Percentiles rank a stretch among this genome's conserved stretches.
Conservation (phyloP, 2,888 invertebrate genomes). For the Ennomos erosarius region DNA sequence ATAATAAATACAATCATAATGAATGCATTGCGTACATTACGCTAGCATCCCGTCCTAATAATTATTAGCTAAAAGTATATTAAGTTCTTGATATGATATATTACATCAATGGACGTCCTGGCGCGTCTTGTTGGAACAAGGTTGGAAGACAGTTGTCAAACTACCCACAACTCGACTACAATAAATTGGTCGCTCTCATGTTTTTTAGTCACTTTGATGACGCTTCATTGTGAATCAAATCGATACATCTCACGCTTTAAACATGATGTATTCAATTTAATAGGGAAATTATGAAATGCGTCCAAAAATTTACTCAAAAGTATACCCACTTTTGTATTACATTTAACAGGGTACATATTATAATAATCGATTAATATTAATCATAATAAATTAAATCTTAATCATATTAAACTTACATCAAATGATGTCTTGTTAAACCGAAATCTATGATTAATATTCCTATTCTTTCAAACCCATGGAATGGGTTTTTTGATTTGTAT, state of each 20-base stretch:
- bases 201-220: constrained; percentile 32
- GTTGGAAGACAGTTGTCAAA: constrained; percentile 53
- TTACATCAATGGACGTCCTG: constrained; percentile 6
- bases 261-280: too few species aligned
- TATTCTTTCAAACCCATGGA: too few species aligned
- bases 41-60: constrained; percentile 3
- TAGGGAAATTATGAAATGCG: too few species aligned
- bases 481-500: too few species aligned
- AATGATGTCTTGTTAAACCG: too few species aligned
- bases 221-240: constrained; percentile 16
- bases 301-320: too few species aligned
- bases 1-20: not conserved
- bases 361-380: too few species aligned
- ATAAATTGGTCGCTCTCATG: constrained; percentile 55
- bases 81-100: constrained; percentile 15
- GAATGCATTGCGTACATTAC: not conserved
- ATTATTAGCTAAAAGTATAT: constrained; percentile 1
- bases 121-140: constrained; percentile 15
- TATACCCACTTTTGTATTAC: too few species aligned
- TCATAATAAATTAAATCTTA: too few species aligned
- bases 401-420: too few species aligned
- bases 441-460: too few species aligned
- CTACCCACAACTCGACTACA: constrained; percentile 42
- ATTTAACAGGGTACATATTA: too few species aligned
- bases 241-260: not conserved